phyloP scores from a whole-genome alignment of 2,888 invertebrate species.

The Papilio gigon region DNA sequence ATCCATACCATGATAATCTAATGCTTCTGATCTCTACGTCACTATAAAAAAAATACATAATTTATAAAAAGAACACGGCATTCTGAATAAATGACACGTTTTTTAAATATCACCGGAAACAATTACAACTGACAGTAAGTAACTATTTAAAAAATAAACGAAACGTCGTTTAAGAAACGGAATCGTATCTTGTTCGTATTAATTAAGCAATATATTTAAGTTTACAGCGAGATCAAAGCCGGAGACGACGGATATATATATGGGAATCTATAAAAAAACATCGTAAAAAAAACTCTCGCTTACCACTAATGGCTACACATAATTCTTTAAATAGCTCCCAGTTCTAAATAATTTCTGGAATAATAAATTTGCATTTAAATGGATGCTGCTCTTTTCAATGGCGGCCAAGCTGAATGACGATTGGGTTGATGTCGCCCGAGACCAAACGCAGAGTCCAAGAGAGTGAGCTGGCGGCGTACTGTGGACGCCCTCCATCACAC shows the following conservation, averaged over 20 bases:
- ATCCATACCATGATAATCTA: no score
- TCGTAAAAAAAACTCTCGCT: constrained; percentile 42
- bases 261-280: constrained; percentile 43
- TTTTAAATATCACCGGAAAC: constrained; percentile 3
- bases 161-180: constrained; percentile 37
- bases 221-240: constrained; percentile 45
- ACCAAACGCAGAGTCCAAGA: no score
- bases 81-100: neutral
- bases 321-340: constrained; percentile 40
- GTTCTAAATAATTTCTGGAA: constrained; percentile 37
- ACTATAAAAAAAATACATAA: neutral
- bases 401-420: no score
- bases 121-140: constrained; percentile 20
- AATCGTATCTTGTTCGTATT: constrained; percentile 41
- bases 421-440: no score
- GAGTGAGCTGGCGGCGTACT: no score
- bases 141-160: constrained; percentile 20
- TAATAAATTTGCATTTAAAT: constrained; percentile 37
- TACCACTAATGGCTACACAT: constrained; percentile 39
- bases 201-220: constrained; percentile 44
- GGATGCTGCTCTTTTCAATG: no score
- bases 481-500: no score
- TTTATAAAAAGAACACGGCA: neutral
- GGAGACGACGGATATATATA: constrained; percentile 43
- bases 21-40: neutral